Conservation (phyloP, 2,113 vertebrate genomes). For the Gadus macrocephalus region DNA sequence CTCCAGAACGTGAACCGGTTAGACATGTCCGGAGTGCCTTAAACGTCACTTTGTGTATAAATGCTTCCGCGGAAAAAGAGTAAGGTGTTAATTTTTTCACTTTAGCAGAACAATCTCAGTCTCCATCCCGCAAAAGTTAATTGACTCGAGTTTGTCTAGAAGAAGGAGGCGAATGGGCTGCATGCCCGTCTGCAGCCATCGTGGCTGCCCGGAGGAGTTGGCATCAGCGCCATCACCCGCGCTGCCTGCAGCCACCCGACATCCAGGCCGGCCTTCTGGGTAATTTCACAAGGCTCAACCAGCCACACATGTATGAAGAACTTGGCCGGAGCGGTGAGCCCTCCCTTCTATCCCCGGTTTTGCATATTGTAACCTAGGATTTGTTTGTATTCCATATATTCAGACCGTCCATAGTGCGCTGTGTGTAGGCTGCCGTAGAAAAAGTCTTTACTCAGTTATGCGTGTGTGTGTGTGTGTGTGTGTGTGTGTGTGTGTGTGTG, state of each 20-base stretch:
- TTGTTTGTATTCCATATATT: no score
- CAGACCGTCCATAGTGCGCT: not conserved
- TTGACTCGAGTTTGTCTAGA: conserved; percentile 57
- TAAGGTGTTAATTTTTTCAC: conserved; percentile 51
- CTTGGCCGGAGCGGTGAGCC: conserved; percentile 24
- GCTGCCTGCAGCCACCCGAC: conserved; percentile 55
- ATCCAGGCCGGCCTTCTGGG: conserved; percentile 44
- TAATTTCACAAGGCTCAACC: conserved; percentile 53
- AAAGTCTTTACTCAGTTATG: not conserved
- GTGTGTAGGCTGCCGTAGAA: not conserved
- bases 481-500: not conserved
- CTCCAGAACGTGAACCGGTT: conserved; percentile 41
- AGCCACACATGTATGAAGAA: conserved; percentile 38
- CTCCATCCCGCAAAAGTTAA: conserved; percentile 53
- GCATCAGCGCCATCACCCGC: conserved; percentile 35
- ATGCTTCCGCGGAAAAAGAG: conserved; percentile 41
- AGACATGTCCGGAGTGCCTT: conserved; percentile 52
- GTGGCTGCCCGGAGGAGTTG: conserved; percentile 62
- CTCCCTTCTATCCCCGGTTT: not conserved
- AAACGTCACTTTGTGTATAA: conserved; percentile 38
- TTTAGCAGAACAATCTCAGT: conserved; percentile 64
- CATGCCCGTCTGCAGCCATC: conserved; percentile 31
- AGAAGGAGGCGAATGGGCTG: conserved; percentile 50
- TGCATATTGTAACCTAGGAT: no score
- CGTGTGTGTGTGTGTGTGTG: not conserved